phyloP scores from a whole-genome alignment of 2,113 vertebrate genomes.

The Rana temporaria region DNA sequence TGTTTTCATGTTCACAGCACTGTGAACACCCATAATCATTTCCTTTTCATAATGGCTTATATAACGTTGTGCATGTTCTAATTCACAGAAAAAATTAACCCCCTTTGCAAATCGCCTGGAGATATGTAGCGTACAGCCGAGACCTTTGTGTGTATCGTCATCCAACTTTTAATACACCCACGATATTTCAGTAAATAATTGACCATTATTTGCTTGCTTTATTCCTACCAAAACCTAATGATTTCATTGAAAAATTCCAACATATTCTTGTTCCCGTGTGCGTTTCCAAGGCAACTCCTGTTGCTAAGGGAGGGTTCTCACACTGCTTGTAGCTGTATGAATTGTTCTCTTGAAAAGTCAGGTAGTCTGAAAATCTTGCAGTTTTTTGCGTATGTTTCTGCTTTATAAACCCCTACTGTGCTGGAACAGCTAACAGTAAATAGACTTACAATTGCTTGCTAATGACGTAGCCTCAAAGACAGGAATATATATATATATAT shows the following conservation, averaged over 20 bases:
- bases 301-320: conserved; percentile 56
- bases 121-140: background rate
- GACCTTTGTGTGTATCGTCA: background rate
- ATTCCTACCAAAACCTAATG: conserved; percentile 44
- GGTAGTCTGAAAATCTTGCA: conserved; percentile 49
- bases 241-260: conserved; percentile 57
- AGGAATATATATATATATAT: too few relatives aligned
- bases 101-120: conserved; percentile 5
- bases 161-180: conserved; percentile 37
- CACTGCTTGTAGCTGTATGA: conserved; percentile 52
- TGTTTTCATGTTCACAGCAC: background rate
- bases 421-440: conserved; percentile 4
- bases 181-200: conserved; percentile 44
- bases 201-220: conserved; percentile 52
- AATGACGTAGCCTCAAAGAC: background rate
- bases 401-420: conserved; percentile 25
- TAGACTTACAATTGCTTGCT: conserved; percentile 7
- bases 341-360: conserved; percentile 53
- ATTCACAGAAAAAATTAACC: background rate
- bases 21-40: background rate
- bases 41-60: conserved; percentile 3
- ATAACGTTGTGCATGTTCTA: background rate
- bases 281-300: conserved; percentile 52
- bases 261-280: conserved; percentile 46
- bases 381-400: conserved; percentile 37